A percentile compares a stretch with the other conserved stretches of the same genome.
phyloP scores from a whole-genome alignment of 2,888 invertebrate genomes.

The Scelioninae gen. 2 region DNA sequence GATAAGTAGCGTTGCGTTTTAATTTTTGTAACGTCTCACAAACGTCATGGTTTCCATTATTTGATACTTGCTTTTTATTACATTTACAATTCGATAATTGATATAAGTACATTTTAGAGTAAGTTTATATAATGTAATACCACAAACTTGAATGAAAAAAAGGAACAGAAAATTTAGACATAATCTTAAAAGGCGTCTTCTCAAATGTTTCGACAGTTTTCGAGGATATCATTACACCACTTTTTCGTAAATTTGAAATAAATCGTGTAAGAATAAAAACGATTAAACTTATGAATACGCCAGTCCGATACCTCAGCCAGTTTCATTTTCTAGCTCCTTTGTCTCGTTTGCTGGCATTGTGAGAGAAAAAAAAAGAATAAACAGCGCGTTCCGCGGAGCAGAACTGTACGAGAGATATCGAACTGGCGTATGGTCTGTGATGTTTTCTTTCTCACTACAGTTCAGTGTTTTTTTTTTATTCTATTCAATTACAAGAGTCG shows the following conservation, averaged over 20 bases:
- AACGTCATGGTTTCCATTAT: constrained; percentile 52
- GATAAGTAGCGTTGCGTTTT: constrained; percentile 56
- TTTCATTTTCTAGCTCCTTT: background rate
- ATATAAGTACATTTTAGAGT: constrained; percentile 53
- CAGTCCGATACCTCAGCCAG: constrained; percentile 15
- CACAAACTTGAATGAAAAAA: constrained; percentile 48
- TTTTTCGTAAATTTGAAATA: constrained; percentile 57
- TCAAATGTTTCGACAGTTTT: constrained; percentile 55
- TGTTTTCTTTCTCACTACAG: background rate
- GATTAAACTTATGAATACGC: constrained; percentile 5
- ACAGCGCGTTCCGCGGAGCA: too few relatives aligned
- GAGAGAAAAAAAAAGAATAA: background rate
- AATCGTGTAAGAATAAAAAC: constrained; percentile 53
- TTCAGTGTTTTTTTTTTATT: background rate
- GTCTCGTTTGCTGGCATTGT: background rate
- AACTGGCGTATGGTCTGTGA: constrained; percentile 16
- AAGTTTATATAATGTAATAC: constrained; percentile 57
- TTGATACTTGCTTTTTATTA: constrained; percentile 59
- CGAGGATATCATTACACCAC: constrained; percentile 54
- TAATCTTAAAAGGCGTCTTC: constrained; percentile 51
- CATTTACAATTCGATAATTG: constrained; percentile 56
- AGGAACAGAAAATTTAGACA: constrained; percentile 46
- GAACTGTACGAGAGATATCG: constrained; percentile 8
- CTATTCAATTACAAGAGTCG: too few relatives aligned
- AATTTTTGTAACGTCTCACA: constrained; percentile 50